Evolutionary conservation across 2,113 vertebrate genomes (phyloP).

Genomic region (Athene cunicularia): DNA sequence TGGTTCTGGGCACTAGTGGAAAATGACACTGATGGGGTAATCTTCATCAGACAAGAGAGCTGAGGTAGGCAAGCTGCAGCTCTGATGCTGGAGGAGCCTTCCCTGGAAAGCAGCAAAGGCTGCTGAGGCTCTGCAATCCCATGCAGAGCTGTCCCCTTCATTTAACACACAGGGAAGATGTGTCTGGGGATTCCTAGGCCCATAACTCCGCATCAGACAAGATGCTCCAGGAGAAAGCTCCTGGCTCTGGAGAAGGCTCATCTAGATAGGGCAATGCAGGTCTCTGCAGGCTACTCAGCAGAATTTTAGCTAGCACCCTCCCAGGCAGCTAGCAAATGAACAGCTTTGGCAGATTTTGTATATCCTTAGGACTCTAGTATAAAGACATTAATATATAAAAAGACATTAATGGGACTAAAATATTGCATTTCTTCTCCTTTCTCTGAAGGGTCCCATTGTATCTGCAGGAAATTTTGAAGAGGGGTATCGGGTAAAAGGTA

Average conservation of each 20-base stretch:
- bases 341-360: neutral
- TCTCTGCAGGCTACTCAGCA: neutral
- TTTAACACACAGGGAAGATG: accelerated
- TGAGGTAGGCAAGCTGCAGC: neutral
- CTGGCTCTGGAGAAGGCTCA: neutral
- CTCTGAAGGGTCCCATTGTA: neutral
- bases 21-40: neutral
- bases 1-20: neutral
- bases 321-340: neutral
- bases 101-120: neutral
- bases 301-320: neutral
- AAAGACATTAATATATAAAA: neutral
- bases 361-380: neutral
- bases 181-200: neutral
- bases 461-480: neutral
- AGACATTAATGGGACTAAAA: neutral
- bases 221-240: neutral
- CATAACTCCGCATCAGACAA: neutral
- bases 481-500: neutral
- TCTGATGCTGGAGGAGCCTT: neutral
- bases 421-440: neutral
- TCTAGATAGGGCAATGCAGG: neutral
- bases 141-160: neutral
- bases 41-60: neutral
- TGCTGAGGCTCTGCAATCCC: neutral